Evolutionary conservation across 2,888 invertebrate genomes (phyloP).

Genomic region (Ophonus ardosiacus): DNA sequence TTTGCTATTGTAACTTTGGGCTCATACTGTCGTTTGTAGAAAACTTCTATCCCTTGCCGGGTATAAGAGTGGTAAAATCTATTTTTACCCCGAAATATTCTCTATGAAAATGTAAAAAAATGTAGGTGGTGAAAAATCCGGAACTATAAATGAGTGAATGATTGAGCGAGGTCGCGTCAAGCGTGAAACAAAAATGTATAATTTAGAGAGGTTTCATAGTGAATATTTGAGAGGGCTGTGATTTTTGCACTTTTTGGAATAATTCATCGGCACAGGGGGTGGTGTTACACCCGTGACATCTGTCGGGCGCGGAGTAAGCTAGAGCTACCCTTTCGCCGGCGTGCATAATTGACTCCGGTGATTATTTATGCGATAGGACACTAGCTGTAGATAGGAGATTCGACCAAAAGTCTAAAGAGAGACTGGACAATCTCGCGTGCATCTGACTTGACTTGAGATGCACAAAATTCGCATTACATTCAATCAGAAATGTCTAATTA

Average conservation of each 20-base stretch:
- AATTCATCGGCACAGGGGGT: not conserved
- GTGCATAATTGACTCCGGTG: conserved; percentile 37
- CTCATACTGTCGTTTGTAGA: no score
- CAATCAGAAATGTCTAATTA: no score
- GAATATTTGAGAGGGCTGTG: not conserved
- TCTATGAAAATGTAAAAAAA: not conserved
- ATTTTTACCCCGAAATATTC: not conserved
- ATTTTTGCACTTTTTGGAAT: conserved; percentile 27
- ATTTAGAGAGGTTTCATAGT: conserved; percentile 18
- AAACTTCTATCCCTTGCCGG: no score
- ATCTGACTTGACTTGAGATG: no score
- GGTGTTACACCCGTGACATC: conserved; percentile 32
- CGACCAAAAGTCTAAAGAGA: no score
- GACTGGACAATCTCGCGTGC: no score
- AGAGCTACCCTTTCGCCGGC: conserved; percentile 33
- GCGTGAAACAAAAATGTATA: conserved; percentile 40
- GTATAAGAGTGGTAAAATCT: not conserved
- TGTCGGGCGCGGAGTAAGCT: conserved; percentile 12
- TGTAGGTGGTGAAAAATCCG: not conserved
- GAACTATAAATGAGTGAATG: conserved; percentile 1
- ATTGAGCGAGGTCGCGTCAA: conserved; percentile 39
- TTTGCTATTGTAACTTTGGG: no score
- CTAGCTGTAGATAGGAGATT: not conserved
- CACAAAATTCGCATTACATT: no score
- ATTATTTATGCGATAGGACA: conserved; percentile 21